A percentile compares a stretch with the other conserved stretches of the same genome.
phyloP scores from a whole-genome alignment of 1,140 invertebrate species.

The Hycleus cichorii region DNA sequence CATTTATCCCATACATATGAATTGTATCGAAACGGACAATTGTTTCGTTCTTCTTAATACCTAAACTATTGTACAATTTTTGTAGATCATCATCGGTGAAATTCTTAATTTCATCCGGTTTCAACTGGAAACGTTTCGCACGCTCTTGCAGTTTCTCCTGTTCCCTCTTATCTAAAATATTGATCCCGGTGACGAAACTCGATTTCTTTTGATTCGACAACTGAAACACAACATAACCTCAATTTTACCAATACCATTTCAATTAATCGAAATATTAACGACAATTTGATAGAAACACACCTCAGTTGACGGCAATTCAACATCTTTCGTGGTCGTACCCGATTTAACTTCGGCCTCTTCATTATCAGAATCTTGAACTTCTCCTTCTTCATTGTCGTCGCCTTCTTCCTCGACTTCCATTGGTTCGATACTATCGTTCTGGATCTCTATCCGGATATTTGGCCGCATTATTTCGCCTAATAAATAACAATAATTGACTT shows the following conservation, averaged over 20 bases:
- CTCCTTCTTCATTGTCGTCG: constrained; percentile 47
- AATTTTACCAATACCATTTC: no score
- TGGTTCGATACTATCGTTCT: constrained; percentile 28
- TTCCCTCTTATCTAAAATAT: constrained; percentile 57
- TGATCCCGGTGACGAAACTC: constrained; percentile 48
- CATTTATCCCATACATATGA: constrained; percentile 65
- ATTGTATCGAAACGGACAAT: constrained; percentile 62
- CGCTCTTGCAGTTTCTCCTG: constrained; percentile 56
- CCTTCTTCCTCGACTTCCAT: constrained; percentile 28
- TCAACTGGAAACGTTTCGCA: constrained; percentile 61
- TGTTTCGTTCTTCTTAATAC: constrained; percentile 54
- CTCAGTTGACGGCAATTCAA: neutral
- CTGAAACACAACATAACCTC: constrained; percentile 30
- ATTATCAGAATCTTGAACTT: constrained; percentile 41
- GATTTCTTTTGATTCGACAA: constrained; percentile 38
- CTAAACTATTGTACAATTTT: constrained; percentile 59
- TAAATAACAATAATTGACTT: no score
- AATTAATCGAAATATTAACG: no score
- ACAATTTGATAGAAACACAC: neutral
- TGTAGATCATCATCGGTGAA: constrained; percentile 52
- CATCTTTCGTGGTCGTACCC: neutral
- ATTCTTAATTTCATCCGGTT: constrained; percentile 46
- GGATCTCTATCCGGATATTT: constrained; percentile 40
- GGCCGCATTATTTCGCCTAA: constrained; percentile 13
- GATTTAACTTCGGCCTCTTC: constrained; percentile 20